Conservation (phyloP, 2,888 invertebrate species). For the Drosophila aldrichi region DNA sequence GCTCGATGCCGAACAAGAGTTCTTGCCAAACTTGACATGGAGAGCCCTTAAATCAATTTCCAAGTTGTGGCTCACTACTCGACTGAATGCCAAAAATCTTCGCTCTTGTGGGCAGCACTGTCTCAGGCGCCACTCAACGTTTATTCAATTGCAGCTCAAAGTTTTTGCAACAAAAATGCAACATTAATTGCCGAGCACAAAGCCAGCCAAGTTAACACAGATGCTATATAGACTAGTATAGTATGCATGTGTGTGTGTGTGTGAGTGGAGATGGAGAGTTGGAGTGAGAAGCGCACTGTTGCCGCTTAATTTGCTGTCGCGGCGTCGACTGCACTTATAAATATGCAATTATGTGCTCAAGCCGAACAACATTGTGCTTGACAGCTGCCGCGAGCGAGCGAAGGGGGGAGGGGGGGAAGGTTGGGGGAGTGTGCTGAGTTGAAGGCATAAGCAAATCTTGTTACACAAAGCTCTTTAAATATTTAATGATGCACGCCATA, state of each 20-base stretch:
- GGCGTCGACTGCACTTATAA: conserved; percentile 66
- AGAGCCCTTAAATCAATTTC: conserved; percentile 63
- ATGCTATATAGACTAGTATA: not conserved
- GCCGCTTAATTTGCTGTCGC: conserved; percentile 66
- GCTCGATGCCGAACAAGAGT: conserved; percentile 44
- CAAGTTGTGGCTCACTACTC: conserved; percentile 42
- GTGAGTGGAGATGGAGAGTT: not conserved
- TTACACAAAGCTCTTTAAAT: conserved; percentile 75
- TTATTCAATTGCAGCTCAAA: conserved; percentile 51
- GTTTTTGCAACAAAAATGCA: conserved; percentile 52
- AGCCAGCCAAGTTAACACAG: conserved; percentile 15
- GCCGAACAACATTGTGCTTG: conserved; percentile 64
- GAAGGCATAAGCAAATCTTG: conserved; percentile 70
- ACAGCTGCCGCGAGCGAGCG: conserved; percentile 14
- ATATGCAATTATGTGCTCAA: conserved; percentile 74
- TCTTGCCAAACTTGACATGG: conserved; percentile 42
- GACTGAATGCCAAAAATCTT: conserved; percentile 23
- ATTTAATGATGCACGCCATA: conserved; percentile 71
- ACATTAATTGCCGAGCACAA: conserved; percentile 63
- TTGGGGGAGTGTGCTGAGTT: too few relatives aligned
- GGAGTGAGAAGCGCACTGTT: not conserved
- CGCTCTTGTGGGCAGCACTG: conserved; percentile 1
- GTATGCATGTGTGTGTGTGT: too few relatives aligned
- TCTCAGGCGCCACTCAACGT: conserved; percentile 23
- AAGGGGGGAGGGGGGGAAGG: too few relatives aligned